A percentile compares a stretch with the other conserved stretches of the same genome.
Evolutionary conservation across 2,888 invertebrate genomes (phyloP).

Genomic region (Luperina testacea): DNA sequence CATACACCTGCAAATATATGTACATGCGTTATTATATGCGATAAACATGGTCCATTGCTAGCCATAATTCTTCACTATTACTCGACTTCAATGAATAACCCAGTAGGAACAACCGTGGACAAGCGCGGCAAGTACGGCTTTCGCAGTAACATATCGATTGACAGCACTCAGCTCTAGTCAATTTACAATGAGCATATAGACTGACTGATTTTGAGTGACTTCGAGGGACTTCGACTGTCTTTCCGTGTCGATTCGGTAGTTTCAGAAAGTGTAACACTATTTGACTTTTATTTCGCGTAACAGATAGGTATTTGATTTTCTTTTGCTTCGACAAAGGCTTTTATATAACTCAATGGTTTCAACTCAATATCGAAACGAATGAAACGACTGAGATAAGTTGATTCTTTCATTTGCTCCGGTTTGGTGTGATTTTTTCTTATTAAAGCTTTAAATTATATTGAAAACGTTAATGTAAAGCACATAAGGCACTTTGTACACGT

Average conservation of each 20-base stretch:
- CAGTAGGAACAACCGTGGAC: slow-evolving; percentile 22
- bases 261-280: slow-evolving; percentile 18
- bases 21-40: background rate
- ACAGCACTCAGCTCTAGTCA: slow-evolving; percentile 28
- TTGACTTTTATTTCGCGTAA: slow-evolving; percentile 22
- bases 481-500: background rate
- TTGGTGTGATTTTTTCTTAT: background rate
- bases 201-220: slow-evolving; percentile 22
- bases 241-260: slow-evolving; percentile 16
- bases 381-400: slow-evolving; percentile 9
- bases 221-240: slow-evolving; percentile 4
- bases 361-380: slow-evolving; percentile 21
- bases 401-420: slow-evolving; percentile 1
- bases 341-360: background rate
- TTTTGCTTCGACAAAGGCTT: background rate
- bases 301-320: slow-evolving; percentile 16
- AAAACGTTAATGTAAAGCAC: background rate
- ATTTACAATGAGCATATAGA: slow-evolving; percentile 45
- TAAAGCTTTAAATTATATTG: background rate
- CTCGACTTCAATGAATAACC: slow-evolving; percentile 30
- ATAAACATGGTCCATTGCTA: background rate
- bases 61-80: slow-evolving; percentile 14
- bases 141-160: slow-evolving; percentile 45
- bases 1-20: background rate
- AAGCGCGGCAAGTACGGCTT: slow-evolving; percentile 19